phyloP scores from a whole-genome alignment of 2,888 invertebrate genomes.

The Deilephila porcellus region DNA sequence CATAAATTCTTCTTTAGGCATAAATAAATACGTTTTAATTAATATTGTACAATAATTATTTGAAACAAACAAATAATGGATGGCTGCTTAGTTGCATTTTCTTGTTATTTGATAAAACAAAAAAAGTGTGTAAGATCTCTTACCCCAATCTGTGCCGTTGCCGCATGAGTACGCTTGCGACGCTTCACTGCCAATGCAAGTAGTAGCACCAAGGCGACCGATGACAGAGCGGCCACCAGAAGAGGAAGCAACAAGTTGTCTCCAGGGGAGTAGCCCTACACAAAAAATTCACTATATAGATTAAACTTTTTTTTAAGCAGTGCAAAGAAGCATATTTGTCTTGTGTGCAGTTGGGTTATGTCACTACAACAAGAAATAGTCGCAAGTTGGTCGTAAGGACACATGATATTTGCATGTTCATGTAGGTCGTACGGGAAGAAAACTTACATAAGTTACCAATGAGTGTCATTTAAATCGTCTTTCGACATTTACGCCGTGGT shows the following conservation, averaged over 20 bases:
- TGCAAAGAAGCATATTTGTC: not conserved
- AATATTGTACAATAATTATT: too few species aligned
- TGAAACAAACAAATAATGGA: too few species aligned
- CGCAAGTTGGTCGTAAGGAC: not conserved
- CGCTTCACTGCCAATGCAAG: conserved; percentile 82
- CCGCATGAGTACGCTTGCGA: conserved; percentile 65
- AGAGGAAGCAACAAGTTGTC: conserved; percentile 85
- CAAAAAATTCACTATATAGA: conserved; percentile 33
- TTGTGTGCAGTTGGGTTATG: not conserved
- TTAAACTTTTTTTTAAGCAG: not conserved
- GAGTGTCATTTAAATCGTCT: not conserved
- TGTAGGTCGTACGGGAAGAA: not conserved
- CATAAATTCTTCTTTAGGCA: too few species aligned
- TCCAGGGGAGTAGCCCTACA: conserved; percentile 85
- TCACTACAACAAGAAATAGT: not conserved
- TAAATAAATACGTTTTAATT: too few species aligned
- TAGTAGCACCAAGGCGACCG: conserved; percentile 74
- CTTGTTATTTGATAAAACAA: too few species aligned
- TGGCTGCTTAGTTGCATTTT: not conserved
- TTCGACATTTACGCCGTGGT: conserved; percentile 9
- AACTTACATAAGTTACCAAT: conserved; percentile 7
- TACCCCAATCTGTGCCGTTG: conserved; percentile 77
- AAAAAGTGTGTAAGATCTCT: not conserved
- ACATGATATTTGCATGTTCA: not conserved
- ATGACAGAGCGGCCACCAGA: conserved; percentile 80